These are phyloP conservation scores for Danio jaintianensis DNA, from an alignment of 2,797 vertebrate genomes.

Conservation along the genomic window DNA sequence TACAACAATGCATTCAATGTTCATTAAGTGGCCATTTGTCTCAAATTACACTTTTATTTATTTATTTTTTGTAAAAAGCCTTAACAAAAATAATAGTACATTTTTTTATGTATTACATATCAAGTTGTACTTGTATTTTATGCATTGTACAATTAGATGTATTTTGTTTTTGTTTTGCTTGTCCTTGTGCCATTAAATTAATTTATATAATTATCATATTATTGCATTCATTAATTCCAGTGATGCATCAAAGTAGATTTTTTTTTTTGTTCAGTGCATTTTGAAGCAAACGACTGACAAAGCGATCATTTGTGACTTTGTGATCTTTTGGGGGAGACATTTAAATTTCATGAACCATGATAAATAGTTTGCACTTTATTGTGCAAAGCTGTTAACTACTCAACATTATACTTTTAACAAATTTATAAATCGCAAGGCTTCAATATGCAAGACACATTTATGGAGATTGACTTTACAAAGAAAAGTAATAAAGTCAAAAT, in stretches of 20 bases:
- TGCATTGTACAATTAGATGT: not conserved
- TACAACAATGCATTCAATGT: constrained; percentile 51
- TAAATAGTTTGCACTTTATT: not conserved
- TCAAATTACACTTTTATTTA: not conserved
- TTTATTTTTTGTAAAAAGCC: not conserved
- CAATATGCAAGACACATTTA: not conserved
- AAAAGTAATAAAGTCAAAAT: not conserved
- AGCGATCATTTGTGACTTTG: not conserved
- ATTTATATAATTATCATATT: constrained; percentile 32
- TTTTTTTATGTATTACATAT: constrained; percentile 29
- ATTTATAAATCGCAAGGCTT: not conserved
- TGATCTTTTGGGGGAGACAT: not conserved
- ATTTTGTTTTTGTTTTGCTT: constrained; percentile 9
- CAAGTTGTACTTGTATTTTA: not conserved
- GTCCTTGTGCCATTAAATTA: constrained; percentile 24
- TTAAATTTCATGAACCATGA: not conserved
- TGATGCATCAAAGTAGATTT: constrained; percentile 1
- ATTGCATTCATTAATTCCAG: constrained; percentile 22
- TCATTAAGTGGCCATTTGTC: constrained; percentile 41
- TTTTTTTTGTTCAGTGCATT: constrained; percentile 9
- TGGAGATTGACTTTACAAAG: constrained; percentile 2
- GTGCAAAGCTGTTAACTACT: not conserved
- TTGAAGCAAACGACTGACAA: constrained; percentile 6
- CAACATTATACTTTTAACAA: not conserved
- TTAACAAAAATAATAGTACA: constrained; percentile 1